phyloP scores from a whole-genome alignment of 2,888 invertebrate species.

The Brassicogethes aeneus region DNA sequence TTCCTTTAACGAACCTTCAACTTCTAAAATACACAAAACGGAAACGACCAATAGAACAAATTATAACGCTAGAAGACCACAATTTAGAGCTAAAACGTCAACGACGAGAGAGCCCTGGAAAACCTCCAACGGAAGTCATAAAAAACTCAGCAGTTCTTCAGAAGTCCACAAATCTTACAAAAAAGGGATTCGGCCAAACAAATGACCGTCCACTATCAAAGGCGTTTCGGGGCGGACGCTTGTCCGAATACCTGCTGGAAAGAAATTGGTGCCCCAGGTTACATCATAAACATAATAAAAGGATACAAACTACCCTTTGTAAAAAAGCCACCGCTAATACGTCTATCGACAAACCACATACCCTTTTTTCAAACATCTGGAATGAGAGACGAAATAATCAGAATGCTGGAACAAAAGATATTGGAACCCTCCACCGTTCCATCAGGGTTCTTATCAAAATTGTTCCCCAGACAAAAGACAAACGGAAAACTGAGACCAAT shows the following conservation, averaged over 20 bases:
- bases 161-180: neutral
- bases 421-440: neutral
- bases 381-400: conserved; percentile 4
- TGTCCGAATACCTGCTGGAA: conserved; percentile 6
- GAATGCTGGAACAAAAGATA: neutral
- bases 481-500: conserved; percentile 10
- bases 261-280: conserved; percentile 6
- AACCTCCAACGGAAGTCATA: neutral
- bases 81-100: neutral
- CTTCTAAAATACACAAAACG: neutral
- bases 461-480: conserved; percentile 12
- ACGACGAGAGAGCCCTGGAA: neutral
- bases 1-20: neutral
- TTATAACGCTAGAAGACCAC: neutral
- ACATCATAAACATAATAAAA: conserved; percentile 9
- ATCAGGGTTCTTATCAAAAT: conserved; percentile 11
- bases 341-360: conserved; percentile 1
- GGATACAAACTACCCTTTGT: conserved; percentile 11
- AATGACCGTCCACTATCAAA: too few relatives aligned
- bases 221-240: conserved; percentile 5
- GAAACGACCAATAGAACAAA: neutral
- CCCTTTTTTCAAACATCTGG: neutral
- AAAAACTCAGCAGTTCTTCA: neutral
- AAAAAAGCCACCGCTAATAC: conserved; percentile 5
- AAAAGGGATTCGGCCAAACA: neutral